A percentile compares a stretch with the other conserved stretches of the same genome.
Evolutionary conservation across 2,888 invertebrate genomes (phyloP).

Genomic region (Galerucella nymphaeae): DNA sequence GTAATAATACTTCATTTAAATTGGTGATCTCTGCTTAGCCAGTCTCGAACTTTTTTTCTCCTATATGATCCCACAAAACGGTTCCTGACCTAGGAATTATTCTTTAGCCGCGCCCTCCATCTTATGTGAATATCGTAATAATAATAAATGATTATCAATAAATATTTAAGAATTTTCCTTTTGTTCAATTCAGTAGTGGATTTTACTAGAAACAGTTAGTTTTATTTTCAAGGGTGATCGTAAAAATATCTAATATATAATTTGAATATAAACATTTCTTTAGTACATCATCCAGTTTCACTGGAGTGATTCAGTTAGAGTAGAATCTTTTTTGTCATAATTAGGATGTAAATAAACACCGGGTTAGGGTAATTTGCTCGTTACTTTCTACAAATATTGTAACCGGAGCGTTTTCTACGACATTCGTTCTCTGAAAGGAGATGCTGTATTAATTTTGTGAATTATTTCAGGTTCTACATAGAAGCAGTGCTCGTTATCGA

Average conservation of each 20-base stretch:
- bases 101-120: too few relatives aligned
- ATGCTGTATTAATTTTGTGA: conserved; percentile 9
- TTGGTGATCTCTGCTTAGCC: too few relatives aligned
- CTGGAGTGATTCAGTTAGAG: background rate
- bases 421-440: background rate
- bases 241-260: background rate
- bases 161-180: too few relatives aligned
- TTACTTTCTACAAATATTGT: background rate
- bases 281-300: background rate
- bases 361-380: background rate
- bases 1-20: too few relatives aligned
- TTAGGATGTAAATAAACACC: conserved; percentile 1
- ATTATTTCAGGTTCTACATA: background rate
- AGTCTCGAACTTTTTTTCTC: too few relatives aligned
- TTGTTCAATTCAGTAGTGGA: too few relatives aligned
- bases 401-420: background rate
- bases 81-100: too few relatives aligned
- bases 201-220: too few relatives aligned
- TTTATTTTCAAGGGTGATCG: too few relatives aligned
- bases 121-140: too few relatives aligned
- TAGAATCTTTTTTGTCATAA: background rate
- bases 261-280: background rate
- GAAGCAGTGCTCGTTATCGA: background rate
- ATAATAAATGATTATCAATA: too few relatives aligned
- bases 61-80: too few relatives aligned